phyloP scores from a whole-genome alignment of 1,140 invertebrate species.

The Leptinotarsa texana region DNA sequence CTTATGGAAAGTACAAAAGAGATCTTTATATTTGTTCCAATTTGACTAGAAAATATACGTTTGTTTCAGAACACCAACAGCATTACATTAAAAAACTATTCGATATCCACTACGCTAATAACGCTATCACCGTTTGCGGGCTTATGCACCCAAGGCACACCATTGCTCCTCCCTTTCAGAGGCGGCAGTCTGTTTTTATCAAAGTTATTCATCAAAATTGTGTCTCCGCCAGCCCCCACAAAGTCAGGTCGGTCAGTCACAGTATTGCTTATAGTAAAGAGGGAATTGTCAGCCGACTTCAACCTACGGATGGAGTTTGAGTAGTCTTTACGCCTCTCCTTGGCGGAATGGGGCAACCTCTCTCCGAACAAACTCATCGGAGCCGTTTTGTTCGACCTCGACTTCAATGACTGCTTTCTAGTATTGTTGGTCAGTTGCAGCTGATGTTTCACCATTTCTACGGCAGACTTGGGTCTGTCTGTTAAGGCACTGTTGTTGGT shows the following conservation, averaged over 20 bases:
- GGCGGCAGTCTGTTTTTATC: constrained; percentile 29
- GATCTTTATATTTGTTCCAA: constrained; percentile 9
- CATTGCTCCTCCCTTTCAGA: constrained; percentile 25
- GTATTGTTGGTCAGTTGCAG: constrained; percentile 51
- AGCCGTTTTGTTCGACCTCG: constrained; percentile 44
- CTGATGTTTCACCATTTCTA: constrained; percentile 58
- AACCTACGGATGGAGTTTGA: constrained; percentile 30
- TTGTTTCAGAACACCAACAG: neutral
- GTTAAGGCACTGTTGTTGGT: constrained; percentile 17
- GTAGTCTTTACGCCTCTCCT: constrained; percentile 30
- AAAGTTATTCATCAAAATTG: constrained; percentile 21
- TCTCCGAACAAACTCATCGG: constrained; percentile 40
- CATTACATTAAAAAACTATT: constrained; percentile 22
- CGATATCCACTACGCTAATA: constrained; percentile 43
- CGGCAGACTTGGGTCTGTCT: constrained; percentile 57
- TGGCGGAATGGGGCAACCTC: constrained; percentile 37
- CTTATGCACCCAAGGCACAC: constrained; percentile 32
- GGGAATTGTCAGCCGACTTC: constrained; percentile 42
- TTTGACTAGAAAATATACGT: constrained; percentile 16
- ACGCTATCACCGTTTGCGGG: constrained; percentile 34
- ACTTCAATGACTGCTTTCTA: constrained; percentile 33
- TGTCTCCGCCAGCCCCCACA: constrained; percentile 25
- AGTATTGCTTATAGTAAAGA: constrained; percentile 35
- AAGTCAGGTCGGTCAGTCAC: constrained; percentile 27
- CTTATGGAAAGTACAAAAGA: constrained; percentile 11